Conservation (phyloP, 1,140 invertebrate species). For the Coelopa frigida region DNA sequence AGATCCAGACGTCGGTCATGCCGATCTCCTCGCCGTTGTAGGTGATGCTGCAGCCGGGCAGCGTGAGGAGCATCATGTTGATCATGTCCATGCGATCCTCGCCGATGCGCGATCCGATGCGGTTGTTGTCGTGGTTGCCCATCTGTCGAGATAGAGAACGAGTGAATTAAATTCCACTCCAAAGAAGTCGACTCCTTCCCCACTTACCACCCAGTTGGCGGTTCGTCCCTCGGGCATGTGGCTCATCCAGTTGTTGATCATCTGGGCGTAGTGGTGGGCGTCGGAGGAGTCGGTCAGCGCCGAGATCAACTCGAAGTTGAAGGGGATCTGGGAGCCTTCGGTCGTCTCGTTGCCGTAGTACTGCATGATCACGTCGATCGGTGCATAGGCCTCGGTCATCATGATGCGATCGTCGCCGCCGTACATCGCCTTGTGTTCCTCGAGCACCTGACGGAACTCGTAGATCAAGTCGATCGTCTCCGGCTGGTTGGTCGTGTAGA, state of each 20-base stretch:
- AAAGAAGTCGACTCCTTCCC: not conserved
- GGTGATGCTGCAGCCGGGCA: slow-evolving; percentile 66
- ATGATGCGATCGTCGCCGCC: slow-evolving; percentile 52
- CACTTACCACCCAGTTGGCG: slow-evolving; percentile 56
- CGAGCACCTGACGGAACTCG: slow-evolving; percentile 49
- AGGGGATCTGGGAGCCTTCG: slow-evolving; percentile 57
- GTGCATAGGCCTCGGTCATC: slow-evolving; percentile 64
- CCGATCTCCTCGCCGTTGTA: slow-evolving; percentile 77
- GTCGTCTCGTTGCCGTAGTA: slow-evolving; percentile 54
- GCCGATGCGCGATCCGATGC: slow-evolving; percentile 55
- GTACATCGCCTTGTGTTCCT: slow-evolving; percentile 44
- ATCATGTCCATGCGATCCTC: slow-evolving; percentile 55
- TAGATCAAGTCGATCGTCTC: slow-evolving; percentile 53
- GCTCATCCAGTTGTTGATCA: slow-evolving; percentile 53
- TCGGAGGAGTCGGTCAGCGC: slow-evolving; percentile 48
- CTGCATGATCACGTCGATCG: slow-evolving; percentile 51
- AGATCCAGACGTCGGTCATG: slow-evolving; percentile 59
- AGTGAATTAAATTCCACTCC: not conserved
- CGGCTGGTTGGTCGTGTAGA: slow-evolving; percentile 54
- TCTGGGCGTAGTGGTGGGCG: slow-evolving; percentile 50
- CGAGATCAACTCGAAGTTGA: slow-evolving; percentile 57
- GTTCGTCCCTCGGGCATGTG: slow-evolving; percentile 51
- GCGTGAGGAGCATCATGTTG: slow-evolving; percentile 58
- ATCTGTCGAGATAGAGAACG: slow-evolving; percentile 44
- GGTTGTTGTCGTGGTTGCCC: slow-evolving; percentile 59